phyloP scores from a whole-genome alignment of 2,888 invertebrate genomes.

The Diaphora mendica region DNA sequence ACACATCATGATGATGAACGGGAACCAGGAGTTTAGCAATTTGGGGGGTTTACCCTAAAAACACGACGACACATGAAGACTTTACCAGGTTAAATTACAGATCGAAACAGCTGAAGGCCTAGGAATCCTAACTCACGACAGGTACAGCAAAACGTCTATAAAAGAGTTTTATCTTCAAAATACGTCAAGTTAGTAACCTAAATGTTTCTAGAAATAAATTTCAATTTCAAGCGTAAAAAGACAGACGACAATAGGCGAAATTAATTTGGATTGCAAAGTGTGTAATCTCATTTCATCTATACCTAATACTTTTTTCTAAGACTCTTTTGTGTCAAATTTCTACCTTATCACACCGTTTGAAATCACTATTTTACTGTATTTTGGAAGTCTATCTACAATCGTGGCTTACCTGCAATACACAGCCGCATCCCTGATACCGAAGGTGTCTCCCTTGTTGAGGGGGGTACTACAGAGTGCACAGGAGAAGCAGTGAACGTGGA shows the following conservation, averaged over 20 bases:
- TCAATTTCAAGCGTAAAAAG: not conserved
- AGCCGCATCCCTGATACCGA: constrained; percentile 95
- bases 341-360: too few relatives aligned
- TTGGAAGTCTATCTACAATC: not conserved
- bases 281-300: not conserved
- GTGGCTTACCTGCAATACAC: constrained; percentile 91
- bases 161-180: not conserved
- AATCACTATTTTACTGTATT: too few relatives aligned
- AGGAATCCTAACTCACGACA: too few relatives aligned
- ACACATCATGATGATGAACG: too few relatives aligned
- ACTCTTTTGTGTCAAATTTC: not conserved
- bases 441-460: constrained; percentile 97
- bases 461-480: constrained; percentile 95
- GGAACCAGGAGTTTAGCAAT: not conserved
- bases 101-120: too few relatives aligned
- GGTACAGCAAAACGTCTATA: not conserved
- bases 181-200: not conserved
- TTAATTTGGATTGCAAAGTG: not conserved
- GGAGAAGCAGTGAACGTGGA: constrained; percentile 97
- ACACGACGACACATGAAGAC: too few relatives aligned
- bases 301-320: not conserved
- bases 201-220: not conserved
- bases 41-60: not conserved
- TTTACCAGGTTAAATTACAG: too few relatives aligned
- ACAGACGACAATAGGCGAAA: not conserved